A percentile compares a stretch with the other conserved stretches of the same genome.
These are phyloP conservation scores for Hypocryptadius cinnamomeus DNA, from an alignment of 2,113 vertebrate genomes.

Conservation along the genomic window DNA sequence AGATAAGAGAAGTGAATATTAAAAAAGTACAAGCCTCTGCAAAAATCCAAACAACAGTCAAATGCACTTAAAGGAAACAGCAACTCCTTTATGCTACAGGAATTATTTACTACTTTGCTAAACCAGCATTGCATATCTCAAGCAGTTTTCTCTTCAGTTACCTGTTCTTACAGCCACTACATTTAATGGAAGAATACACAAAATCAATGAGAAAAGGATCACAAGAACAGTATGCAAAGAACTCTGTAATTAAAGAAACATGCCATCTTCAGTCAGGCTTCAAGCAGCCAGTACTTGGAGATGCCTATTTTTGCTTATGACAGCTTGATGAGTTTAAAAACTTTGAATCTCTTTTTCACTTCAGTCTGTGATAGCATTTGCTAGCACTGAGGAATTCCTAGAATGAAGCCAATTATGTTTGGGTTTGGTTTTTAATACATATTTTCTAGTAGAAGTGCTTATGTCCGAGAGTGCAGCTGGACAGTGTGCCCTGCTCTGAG, in stretches of 20 bases:
- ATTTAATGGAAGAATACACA: background rate
- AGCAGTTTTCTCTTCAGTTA: background rate
- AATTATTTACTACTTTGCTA: background rate
- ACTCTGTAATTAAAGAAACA: background rate
- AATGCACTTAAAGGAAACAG: background rate
- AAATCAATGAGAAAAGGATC: background rate
- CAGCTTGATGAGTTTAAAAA: background rate
- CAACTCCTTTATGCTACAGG: background rate
- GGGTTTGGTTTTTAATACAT: background rate
- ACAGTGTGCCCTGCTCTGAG: rapidly evolving
- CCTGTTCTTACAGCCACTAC: background rate
- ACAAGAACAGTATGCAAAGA: background rate
- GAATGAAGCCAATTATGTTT: background rate
- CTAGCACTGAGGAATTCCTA: background rate
- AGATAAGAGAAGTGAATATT: background rate
- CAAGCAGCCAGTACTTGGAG: background rate
- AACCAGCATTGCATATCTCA: background rate
- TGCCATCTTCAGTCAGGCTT: background rate
- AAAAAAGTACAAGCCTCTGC: background rate
- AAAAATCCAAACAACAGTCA: background rate
- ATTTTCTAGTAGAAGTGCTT: background rate
- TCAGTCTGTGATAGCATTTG: background rate
- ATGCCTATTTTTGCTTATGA: background rate
- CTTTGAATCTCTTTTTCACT: background rate
- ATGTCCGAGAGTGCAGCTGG: background rate